Base-by-base conservation (phyloP, 1,140 invertebrate species). In the Vanessa atalanta region DNA sequence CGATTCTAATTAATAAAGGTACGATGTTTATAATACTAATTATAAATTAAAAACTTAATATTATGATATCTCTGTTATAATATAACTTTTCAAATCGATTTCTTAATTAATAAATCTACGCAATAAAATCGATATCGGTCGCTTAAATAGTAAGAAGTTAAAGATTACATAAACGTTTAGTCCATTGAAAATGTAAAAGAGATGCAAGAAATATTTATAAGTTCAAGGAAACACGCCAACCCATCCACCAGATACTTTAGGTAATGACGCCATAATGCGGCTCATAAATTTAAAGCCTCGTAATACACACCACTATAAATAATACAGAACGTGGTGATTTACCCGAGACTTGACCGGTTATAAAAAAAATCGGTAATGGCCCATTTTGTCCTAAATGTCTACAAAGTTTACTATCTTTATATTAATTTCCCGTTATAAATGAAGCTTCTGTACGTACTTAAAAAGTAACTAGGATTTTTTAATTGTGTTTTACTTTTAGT, bases 301-400 rank as follows among this genome's bases (percentile, higher is more conserved):
- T 86, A 83, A 85, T 82, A 72, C 75, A 81, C 65, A 78, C 77
- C 78, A 78, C 76, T 78, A 85, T 83, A 85, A 86, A 84, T 82
- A 82, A 81, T 70, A 84, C 68, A 75, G 75, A 80, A 85, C 85
- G 84, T 83, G 83, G 83, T 87, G 82, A 87, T 87, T 86, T 88
- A 87, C 85, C 73, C 63, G 73, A 64, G 55, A 68, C 75, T 76
- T 47, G 71, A 65, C 69, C 69, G 79, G 77, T 81, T 78, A 83
- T 60, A 80, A 84, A 83, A 78, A 81, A 80, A 65, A 78, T 68
- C 65, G 47, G 79, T 87, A 81, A 86, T 83, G 81, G 78, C 20
- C 76, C 77, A 69, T 81, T 85, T 87, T 80, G 81, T 75, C 73
- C 75, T 79, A 81, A 81, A 84, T 73, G 78, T 48, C 67, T 73